Evolutionary conservation across 2,113 vertebrate genomes (phyloP).

Genomic region (Tragelaphus strepsiceros): DNA sequence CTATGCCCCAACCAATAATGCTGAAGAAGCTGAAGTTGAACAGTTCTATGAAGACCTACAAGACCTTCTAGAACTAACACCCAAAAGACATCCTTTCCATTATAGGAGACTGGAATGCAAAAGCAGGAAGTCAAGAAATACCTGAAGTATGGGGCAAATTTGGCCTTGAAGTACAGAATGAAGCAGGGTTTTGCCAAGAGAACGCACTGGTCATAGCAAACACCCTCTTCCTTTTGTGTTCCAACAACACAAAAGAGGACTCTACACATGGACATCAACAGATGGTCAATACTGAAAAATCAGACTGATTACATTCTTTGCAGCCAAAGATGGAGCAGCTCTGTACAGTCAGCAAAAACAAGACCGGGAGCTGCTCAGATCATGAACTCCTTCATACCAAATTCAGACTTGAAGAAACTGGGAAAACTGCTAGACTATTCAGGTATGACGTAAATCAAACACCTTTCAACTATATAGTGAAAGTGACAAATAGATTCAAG

Average conservation of each 20-base stretch:
- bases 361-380: background rate
- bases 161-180: background rate
- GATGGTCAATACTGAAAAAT: background rate
- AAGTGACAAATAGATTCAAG: background rate
- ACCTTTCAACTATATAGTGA: background rate
- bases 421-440: background rate
- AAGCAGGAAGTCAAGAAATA: background rate
- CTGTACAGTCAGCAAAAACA: background rate
- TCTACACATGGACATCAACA: background rate
- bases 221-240: too few relatives aligned
- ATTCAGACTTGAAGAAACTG: background rate
- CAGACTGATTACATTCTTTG: background rate
- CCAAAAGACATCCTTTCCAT: background rate
- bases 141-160: background rate
- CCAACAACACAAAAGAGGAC: background rate
- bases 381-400: background rate
- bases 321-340: background rate
- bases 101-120: background rate
- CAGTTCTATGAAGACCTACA: background rate
- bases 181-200: background rate
- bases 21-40: background rate
- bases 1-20: background rate
- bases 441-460: background rate
- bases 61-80: background rate
- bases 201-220: rapidly evolving